These are phyloP conservation scores for Bombus impatiens DNA, from an alignment of 1,140 invertebrate species.

Conservation along the genomic window DNA sequence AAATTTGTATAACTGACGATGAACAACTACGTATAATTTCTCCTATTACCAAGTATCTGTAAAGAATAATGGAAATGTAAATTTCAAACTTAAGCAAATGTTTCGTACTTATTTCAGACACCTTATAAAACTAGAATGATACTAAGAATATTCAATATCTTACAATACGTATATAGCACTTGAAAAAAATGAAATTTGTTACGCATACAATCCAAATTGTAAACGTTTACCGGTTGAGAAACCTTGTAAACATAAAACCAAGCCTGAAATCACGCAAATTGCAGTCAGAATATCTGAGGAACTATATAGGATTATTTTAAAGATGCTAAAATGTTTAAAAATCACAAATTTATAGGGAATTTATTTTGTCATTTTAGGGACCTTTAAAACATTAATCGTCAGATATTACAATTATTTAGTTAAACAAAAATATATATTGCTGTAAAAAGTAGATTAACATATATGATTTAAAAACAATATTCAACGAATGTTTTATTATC, in stretches of 20 bases:
- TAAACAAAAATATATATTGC: not conserved
- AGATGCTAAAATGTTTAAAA: not conserved
- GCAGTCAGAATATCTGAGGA: not conserved
- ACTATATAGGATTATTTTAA: not conserved
- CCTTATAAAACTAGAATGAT: not conserved
- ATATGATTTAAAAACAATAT: not conserved
- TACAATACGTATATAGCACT: not conserved
- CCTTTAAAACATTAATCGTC: not conserved
- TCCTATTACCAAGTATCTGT: not conserved
- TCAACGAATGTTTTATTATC: not conserved
- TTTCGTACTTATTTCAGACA: not conserved
- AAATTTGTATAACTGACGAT: not conserved
- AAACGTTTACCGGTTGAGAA: not conserved
- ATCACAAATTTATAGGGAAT: constrained; percentile 17
- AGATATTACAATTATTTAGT: not conserved
- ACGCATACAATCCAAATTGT: not conserved
- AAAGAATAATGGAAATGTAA: not conserved
- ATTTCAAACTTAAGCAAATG: not conserved
- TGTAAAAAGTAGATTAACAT: not conserved
- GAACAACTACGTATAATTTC: not conserved
- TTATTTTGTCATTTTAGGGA: not conserved
- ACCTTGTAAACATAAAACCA: not conserved
- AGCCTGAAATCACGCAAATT: not conserved
- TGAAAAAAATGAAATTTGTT: not conserved
- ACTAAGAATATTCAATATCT: too few relatives aligned